Percentiles rank a stretch among this genome's conserved stretches.
Conservation (phyloP, 2,113 vertebrate genomes). For the Stigmatopora nigra region DNA sequence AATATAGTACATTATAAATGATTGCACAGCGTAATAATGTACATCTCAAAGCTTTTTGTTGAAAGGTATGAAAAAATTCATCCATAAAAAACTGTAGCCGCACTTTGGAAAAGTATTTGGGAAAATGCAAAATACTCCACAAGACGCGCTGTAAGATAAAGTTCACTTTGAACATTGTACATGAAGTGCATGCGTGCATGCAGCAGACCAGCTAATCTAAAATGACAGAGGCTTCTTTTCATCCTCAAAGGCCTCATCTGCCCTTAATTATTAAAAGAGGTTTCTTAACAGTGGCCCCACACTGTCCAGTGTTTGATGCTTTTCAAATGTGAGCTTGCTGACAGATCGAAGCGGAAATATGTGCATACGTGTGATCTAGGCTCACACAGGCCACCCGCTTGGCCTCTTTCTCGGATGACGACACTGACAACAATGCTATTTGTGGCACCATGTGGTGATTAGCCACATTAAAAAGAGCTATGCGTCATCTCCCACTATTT, state of each 20-base stretch:
- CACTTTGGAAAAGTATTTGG: not conserved
- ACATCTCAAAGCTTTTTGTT: not conserved
- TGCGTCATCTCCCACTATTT: conserved; percentile 21
- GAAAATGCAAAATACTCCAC: not conserved
- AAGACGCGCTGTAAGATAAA: conserved; percentile 19
- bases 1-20: not conserved
- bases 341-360: conserved; percentile 69
- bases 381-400: conserved; percentile 44
- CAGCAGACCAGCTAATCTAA: conserved; percentile 71
- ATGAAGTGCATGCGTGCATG: conserved; percentile 8
- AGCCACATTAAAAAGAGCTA: conserved; percentile 39
- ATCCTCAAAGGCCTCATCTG: conserved; percentile 72
- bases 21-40: not conserved
- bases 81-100: not conserved
- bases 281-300: conserved; percentile 45
- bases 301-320: conserved; percentile 75
- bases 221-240: conserved; percentile 78
- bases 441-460: conserved; percentile 52
- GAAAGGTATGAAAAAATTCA: not conserved
- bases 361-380: conserved; percentile 41
- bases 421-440: conserved; percentile 66
- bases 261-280: conserved; percentile 86
- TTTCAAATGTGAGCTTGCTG: conserved; percentile 80
- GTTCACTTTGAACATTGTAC: conserved; percentile 43
- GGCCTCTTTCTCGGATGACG: conserved; percentile 59